phyloP scores from a whole-genome alignment of 2,113 vertebrate genomes.

The Phaethon lepturus region DNA sequence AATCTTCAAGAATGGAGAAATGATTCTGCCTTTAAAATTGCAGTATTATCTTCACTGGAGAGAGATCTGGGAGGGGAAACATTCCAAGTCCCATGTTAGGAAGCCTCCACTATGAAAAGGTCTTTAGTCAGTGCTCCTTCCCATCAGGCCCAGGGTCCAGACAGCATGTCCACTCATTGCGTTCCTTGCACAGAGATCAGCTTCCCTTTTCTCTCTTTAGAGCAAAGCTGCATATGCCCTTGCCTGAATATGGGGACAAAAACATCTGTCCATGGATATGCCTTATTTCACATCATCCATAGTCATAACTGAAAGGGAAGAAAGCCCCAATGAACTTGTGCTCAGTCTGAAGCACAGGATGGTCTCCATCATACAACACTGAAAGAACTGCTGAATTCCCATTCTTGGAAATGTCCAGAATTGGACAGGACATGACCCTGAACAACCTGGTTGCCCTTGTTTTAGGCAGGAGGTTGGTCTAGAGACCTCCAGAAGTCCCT shows the following conservation, averaged over 20 bases:
- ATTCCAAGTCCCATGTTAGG: not conserved
- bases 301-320: not conserved
- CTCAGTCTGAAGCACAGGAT: not conserved
- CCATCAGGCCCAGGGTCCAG: accelerated
- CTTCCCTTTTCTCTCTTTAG: not conserved
- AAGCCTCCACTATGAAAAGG: not conserved
- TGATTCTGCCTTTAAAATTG: not conserved
- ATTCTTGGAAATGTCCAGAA: not conserved
- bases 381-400: not conserved
- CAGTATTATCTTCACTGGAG: not conserved
- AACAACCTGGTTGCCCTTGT: not conserved
- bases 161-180: accelerated
- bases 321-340: not conserved
- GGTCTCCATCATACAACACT: not conserved
- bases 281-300: not conserved
- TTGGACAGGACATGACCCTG: not conserved
- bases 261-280: not conserved
- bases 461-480: not conserved
- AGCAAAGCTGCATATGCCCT: not conserved
- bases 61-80: not conserved
- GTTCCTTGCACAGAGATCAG: not conserved
- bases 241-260: not conserved
- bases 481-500: not conserved
- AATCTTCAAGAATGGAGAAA: not conserved
- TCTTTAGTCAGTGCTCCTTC: not conserved